phyloP scores from a whole-genome alignment of 2,797 vertebrate species.

The Triplophysa yarkandensis region DNA sequence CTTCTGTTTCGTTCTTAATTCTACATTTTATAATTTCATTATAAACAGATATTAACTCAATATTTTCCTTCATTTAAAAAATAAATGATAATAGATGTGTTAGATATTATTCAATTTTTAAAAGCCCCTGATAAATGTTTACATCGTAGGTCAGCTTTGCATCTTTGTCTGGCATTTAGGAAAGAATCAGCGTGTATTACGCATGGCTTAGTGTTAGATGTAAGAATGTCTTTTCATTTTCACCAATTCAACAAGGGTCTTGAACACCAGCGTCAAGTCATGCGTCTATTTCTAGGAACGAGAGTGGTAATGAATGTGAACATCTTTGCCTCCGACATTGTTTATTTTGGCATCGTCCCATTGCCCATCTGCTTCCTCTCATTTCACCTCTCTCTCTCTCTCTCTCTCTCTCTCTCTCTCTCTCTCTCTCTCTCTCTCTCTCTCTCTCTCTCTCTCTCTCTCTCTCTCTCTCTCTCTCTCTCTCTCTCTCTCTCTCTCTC shows the following conservation, averaged over 20 bases:
- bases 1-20: too few species aligned
- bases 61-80: too few species aligned
- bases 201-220: neutral
- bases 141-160: neutral
- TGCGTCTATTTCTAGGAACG: constrained; percentile 58
- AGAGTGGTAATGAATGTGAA: constrained; percentile 56
- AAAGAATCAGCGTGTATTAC: constrained; percentile 16
- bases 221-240: constrained; percentile 48
- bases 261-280: constrained; percentile 49
- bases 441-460: constrained; percentile 61
- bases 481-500: constrained; percentile 51
- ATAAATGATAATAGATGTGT: too few species aligned
- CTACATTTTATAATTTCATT: too few species aligned
- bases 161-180: constrained; percentile 19
- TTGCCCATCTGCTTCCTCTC: constrained; percentile 69
- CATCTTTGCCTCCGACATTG: constrained; percentile 59
- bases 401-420: constrained; percentile 62
- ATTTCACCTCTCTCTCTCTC: constrained; percentile 41
- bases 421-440: constrained; percentile 40
- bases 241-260: constrained; percentile 50
- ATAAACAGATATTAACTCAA: too few species aligned
- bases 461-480: constrained; percentile 53
- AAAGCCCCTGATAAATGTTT: too few species aligned
- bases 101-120: too few species aligned
- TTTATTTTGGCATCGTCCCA: constrained; percentile 69